Conservation (phyloP, 2,888 invertebrate species). For the Caenorhabditis becei region DNA sequence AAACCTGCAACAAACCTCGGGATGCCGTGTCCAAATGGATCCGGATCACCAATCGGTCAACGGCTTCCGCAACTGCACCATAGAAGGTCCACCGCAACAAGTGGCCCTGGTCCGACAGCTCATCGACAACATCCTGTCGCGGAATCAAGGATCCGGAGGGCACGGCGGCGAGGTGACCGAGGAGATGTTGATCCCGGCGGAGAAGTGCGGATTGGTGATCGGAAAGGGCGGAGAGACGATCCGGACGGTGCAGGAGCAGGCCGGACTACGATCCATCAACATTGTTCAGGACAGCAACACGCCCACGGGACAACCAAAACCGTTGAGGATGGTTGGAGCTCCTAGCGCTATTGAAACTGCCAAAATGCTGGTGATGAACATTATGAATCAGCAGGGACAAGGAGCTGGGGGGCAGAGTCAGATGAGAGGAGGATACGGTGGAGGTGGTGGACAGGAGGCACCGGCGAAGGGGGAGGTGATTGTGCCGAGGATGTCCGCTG, state of each 20-base stretch:
- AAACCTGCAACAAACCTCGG: conserved; percentile 93
- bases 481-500: conserved; percentile 94
- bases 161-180: conserved; percentile 82
- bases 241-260: conserved; percentile 91
- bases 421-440: conserved; percentile 8
- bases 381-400: conserved; percentile 25
- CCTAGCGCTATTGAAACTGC: conserved; percentile 83
- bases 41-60: conserved; percentile 65
- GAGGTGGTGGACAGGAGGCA: conserved; percentile 14
- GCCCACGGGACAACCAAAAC: conserved; percentile 91
- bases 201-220: conserved; percentile 97
- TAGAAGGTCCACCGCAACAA: conserved; percentile 63
- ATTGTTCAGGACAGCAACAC: conserved; percentile 94
- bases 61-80: conserved; percentile 54
- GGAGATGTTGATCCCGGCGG: conserved; percentile 96
- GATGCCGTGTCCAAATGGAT: conserved; percentile 97
- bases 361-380: conserved; percentile 34
- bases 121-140: conserved; percentile 86
- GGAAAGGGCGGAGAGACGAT: conserved; percentile 99
- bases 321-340: conserved; percentile 94
- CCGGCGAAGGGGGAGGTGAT: conserved; percentile 81
- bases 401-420: conserved; percentile 1
- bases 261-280: conserved; percentile 95
- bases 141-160: conserved; percentile 2
- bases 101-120: conserved; percentile 84